phyloP scores from a whole-genome alignment of 2,797 vertebrate species.

The Chaunax sp. region DNA sequence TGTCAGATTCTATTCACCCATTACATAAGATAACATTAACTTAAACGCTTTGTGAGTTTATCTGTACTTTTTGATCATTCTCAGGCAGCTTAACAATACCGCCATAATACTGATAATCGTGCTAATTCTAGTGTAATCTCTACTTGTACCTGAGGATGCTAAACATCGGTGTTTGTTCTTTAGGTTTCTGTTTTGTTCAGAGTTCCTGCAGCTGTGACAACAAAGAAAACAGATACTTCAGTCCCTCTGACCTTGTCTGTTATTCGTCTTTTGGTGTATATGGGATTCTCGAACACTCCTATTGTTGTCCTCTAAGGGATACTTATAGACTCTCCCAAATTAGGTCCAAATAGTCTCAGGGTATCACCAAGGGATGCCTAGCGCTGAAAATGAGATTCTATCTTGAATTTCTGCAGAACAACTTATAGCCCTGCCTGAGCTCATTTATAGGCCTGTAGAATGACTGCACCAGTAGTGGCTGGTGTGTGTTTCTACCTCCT shows the following conservation, averaged over 20 bases:
- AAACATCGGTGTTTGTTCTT: constrained; percentile 8
- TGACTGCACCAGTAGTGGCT: constrained; percentile 27
- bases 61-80: no score
- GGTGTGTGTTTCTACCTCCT: constrained; percentile 6
- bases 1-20: no score
- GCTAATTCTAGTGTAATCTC: not conserved
- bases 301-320: constrained; percentile 15
- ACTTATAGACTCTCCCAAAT: constrained; percentile 40
- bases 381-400: constrained; percentile 44
- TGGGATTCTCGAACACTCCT: constrained; percentile 25
- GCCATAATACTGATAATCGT: no score
- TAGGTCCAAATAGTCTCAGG: constrained; percentile 37
- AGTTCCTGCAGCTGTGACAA: constrained; percentile 13
- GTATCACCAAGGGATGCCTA: constrained; percentile 11
- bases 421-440: constrained; percentile 17
- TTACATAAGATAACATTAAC: no score
- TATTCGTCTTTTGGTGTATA: constrained; percentile 13
- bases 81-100: no score
- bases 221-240: constrained; percentile 20
- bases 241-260: constrained; percentile 25
- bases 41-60: no score
- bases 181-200: constrained; percentile 12
- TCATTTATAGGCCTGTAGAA: constrained; percentile 11
- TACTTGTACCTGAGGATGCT: not conserved
- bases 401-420: constrained; percentile 9